A percentile compares a stretch with the other conserved stretches of the same genome.
phyloP scores from a whole-genome alignment of 1,140 invertebrate genomes.

The Leptoteleia sp. region DNA sequence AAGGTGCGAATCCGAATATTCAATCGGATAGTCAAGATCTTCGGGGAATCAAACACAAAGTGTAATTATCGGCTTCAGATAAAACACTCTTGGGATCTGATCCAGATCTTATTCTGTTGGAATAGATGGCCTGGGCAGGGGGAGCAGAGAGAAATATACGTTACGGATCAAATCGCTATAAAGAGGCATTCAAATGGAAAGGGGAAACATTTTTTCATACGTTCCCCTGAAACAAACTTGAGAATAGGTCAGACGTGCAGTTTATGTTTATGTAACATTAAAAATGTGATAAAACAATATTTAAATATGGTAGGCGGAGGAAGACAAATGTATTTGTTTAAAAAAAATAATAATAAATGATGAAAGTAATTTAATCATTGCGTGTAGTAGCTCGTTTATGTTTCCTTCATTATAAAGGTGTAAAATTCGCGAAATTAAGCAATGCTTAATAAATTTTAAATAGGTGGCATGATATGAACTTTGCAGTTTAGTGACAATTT shows the following conservation, averaged over 20 bases:
- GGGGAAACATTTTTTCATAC: slow-evolving; percentile 32
- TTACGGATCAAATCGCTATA: slow-evolving; percentile 50
- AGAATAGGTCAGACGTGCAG: not conserved
- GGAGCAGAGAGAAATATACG: slow-evolving; percentile 7
- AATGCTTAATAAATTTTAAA: too few relatives aligned
- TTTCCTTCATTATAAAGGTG: too few relatives aligned
- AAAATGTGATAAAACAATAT: too few relatives aligned
- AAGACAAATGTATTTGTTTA: too few relatives aligned
- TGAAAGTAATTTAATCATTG: too few relatives aligned
- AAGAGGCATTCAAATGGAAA: slow-evolving; percentile 30
- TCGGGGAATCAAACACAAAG: slow-evolving; percentile 32
- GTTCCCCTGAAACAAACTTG: not conserved
- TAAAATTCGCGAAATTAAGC: too few relatives aligned
- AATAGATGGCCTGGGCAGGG: slow-evolving; percentile 37
- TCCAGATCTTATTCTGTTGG: slow-evolving; percentile 43
- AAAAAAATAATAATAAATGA: too few relatives aligned
- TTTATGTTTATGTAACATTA: slow-evolving; percentile 23
- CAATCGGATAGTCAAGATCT: slow-evolving; percentile 37
- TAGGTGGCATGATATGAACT: too few relatives aligned
- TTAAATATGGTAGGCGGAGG: too few relatives aligned
- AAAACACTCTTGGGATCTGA: slow-evolving; percentile 54
- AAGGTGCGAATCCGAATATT: slow-evolving; percentile 48
- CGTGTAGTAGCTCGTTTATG: too few relatives aligned
- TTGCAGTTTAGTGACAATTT: too few relatives aligned
- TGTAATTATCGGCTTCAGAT: slow-evolving; percentile 56